Evolutionary conservation across 2,888 invertebrate genomes (phyloP).

Genomic region (Sphaerophoria taeniata): DNA sequence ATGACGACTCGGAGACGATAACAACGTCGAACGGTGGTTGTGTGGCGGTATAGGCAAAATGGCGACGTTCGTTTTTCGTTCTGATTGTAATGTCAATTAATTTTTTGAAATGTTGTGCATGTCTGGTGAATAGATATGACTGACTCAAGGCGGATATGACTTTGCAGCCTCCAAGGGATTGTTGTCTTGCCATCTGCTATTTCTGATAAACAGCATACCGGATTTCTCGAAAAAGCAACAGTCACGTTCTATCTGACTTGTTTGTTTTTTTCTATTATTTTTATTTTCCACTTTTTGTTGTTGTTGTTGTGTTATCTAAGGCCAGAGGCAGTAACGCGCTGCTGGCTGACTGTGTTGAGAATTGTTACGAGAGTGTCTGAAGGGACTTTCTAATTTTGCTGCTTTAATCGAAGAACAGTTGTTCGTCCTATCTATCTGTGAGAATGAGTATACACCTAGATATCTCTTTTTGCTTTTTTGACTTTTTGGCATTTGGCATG

Average conservation of each 20-base stretch:
- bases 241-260: conserved; percentile 37
- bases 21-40: too few species aligned
- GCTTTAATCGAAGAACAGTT: conserved; percentile 25
- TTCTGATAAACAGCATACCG: conserved; percentile 41
- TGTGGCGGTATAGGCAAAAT: too few species aligned
- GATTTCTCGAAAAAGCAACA: conserved; percentile 25
- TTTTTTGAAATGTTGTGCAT: conserved; percentile 67
- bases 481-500: conserved; percentile 18
- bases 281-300: neutral
- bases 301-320: neutral
- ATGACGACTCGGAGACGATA: neutral
- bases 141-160: conserved; percentile 64
- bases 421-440: neutral
- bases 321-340: neutral
- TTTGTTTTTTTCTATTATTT: neutral
- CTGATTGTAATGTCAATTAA: conserved; percentile 63
- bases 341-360: neutral
- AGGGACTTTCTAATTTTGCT: conserved; percentile 42
- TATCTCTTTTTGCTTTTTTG: too few species aligned
- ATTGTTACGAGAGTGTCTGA: conserved; percentile 13
- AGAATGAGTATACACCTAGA: too few species aligned
- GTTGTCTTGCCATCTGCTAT: conserved; percentile 48
- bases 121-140: conserved; percentile 48
- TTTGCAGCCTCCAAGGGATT: conserved; percentile 55
- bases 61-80: conserved; percentile 10